Evolutionary conservation across 2,888 invertebrate species (phyloP).

Genomic region (Candidula unifasciata): DNA sequence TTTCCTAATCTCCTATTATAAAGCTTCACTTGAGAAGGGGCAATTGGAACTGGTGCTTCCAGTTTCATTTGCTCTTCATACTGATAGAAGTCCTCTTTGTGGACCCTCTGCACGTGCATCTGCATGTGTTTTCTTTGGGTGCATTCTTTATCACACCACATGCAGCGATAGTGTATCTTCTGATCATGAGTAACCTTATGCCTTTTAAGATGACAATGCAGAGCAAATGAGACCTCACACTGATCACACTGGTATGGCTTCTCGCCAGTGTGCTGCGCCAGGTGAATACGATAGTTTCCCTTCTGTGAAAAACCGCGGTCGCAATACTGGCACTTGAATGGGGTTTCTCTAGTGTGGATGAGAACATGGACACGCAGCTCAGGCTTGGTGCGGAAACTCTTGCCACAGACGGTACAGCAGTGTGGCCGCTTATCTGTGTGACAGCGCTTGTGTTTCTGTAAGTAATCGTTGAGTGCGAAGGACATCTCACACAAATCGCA

Average conservation of each 20-base stretch:
- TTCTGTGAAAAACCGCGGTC: constrained; percentile 50
- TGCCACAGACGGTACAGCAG: constrained; percentile 46
- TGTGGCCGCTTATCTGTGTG: constrained; percentile 50
- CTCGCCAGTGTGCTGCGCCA: constrained; percentile 50
- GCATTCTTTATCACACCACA: constrained; percentile 52
- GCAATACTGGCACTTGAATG: constrained; percentile 47
- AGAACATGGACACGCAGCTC: constrained; percentile 49
- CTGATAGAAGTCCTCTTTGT: constrained; percentile 51
- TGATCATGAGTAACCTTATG: constrained; percentile 49
- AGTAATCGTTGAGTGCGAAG: constrained; percentile 50
- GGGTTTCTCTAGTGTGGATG: constrained; percentile 50
- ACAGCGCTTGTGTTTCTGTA: constrained; percentile 47
- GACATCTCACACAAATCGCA: constrained; percentile 51
- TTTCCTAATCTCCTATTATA: constrained; percentile 47
- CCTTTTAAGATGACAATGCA: constrained; percentile 45
- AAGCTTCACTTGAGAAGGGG: constrained; percentile 47
- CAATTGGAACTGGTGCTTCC: constrained; percentile 47
- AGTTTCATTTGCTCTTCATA: constrained; percentile 51
- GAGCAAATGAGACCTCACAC: constrained; percentile 49
- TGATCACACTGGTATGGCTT: constrained; percentile 50
- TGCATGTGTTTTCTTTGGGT: constrained; percentile 52
- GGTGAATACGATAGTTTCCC: constrained; percentile 49
- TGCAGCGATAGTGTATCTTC: constrained; percentile 48
- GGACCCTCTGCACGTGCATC: constrained; percentile 50
- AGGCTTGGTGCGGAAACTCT: constrained; percentile 50